Evolutionary conservation across 1,140 invertebrate genomes (phyloP).

Genomic region (Drosophila parvula): DNA sequence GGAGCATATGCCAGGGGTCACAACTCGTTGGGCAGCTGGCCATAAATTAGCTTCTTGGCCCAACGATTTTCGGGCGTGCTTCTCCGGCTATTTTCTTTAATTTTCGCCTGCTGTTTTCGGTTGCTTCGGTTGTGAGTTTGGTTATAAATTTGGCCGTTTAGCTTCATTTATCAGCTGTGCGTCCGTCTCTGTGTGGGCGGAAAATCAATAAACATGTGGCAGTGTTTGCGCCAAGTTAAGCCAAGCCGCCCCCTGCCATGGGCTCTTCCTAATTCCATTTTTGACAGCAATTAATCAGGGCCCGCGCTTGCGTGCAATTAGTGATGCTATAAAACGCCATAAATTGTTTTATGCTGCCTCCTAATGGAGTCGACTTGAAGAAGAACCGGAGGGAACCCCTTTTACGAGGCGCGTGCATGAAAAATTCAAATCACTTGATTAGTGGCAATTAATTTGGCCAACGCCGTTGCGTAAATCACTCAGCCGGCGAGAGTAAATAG

Average conservation of each 20-base stretch:
- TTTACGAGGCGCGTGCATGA: conserved; percentile 62
- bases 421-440: conserved; percentile 79
- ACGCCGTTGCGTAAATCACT: conserved; percentile 59
- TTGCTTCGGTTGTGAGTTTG: conserved; percentile 5
- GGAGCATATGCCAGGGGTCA: conserved; percentile 46
- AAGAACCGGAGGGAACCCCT: conserved; percentile 32
- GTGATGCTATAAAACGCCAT: conserved; percentile 57
- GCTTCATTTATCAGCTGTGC: conserved; percentile 51
- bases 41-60: conserved; percentile 71
- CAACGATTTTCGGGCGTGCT: conserved; percentile 52
- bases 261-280: conserved; percentile 35
- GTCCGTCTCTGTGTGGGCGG: conserved; percentile 7
- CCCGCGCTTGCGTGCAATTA: conserved; percentile 67
- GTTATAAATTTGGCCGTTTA: conserved; percentile 50
- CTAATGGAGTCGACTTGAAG: conserved; percentile 25
- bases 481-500: conserved; percentile 1
- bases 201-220: conserved; percentile 67
- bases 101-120: conserved; percentile 32
- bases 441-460: conserved; percentile 70
- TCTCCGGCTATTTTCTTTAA: conserved; percentile 44
- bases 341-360: conserved; percentile 62
- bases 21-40: conserved; percentile 42
- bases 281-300: conserved; percentile 61
- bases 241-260: not conserved
- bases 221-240: not conserved